Evolutionary conservation across 1,140 invertebrate species (phyloP), one percentile per base, ranked within the genome.

Genomic region (Rhyzopertha dominica): DNA sequence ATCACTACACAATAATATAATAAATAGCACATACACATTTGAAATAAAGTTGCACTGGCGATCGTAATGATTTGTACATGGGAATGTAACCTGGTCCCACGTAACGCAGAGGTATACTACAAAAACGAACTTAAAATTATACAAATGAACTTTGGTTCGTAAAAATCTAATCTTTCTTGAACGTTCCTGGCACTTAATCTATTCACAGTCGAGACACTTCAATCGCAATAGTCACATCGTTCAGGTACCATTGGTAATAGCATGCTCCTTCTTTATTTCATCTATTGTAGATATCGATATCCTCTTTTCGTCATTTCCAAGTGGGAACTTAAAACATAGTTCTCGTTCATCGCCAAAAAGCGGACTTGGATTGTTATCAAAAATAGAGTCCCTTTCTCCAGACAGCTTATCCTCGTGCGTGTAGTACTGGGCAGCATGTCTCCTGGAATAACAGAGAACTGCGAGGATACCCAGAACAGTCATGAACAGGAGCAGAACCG

Each of bases 381-480:
- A 72, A 28, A 73, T 71, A 12, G 70, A 69, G 43, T 75, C 74
- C 1, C 60, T 60, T 44, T 69, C 65, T 25, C 26, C 69, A 1
- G 55, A 39, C 9, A 76, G 59, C 51, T 81, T 79, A 50, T 81
- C 80, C 62, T 84, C 82, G 58, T 83, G 75, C 0, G 82, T 85
- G 61, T 85, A 85, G 59, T 85, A 86, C 23, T 77, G 77, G 7
- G 81, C 81, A 0, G 80, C 75, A 47, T 82, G 79, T 12, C 79
- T 70, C 26, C 74, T 67, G 17, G 79, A 78, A 57, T 76, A 79
- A 38, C 73, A 74, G 8, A 79, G 56, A 0, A 69, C 74, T 0
- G 66, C 73, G 0, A 75, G 61, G 5, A 77, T 63, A 0, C 68
- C 70, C 0, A 74, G 61, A 5, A 74, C 59, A 4, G 74, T 70